Evolutionary conservation across 2,113 vertebrate genomes (phyloP), one percentile per base, ranked within the genome.

Genomic region (Neodontobutis hainanensis): DNA sequence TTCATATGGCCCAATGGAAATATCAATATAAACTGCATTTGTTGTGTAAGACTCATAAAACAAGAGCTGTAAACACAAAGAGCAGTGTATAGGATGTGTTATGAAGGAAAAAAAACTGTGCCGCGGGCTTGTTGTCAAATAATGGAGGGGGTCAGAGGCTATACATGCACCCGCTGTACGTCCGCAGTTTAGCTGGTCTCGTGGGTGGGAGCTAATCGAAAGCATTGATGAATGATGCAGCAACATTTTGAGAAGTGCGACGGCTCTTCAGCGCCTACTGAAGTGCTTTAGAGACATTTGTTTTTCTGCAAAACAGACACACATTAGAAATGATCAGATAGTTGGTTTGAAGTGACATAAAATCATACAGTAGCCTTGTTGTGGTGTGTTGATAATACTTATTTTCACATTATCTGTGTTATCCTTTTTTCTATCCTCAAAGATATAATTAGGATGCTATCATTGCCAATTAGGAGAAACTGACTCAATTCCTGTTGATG

Each of bases 361-460:
- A 0, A 12, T 43, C 5, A 5, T 32, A 65, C 45, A 53, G 57
- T 65, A 70, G 46, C 69, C 38, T 69, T 3, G 56, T 44, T 53
- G 53, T 47, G 57, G 63, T 68, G 47, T 46, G 34, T 46, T 62
- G 48, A 65, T 77, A 35, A 73, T 66, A 63, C 50, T 16, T 57
- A 42, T 76, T 40, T 46, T 65, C 42, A 14, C 35, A 55, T 73
- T 67, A 62, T 74, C 44, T 43, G 40, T 19, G 55, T 68, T 68
- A 51, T 75, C 71, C 65, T 83, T 65, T 72, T 68, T 70, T 81
- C 67, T 61, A 43, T 74, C 68, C 27, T 53, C 60, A 71, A 71
- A 67, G 78, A 82, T 90, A 85, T 82, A 89, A 89, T 88, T 82
- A 88, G 74, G 75, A 64, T 36, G 5, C 65, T 60, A 87, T 79